These are phyloP conservation scores for Mycalesis mineus DNA, from an alignment of 2,888 invertebrate species.

Conservation along the genomic window DNA sequence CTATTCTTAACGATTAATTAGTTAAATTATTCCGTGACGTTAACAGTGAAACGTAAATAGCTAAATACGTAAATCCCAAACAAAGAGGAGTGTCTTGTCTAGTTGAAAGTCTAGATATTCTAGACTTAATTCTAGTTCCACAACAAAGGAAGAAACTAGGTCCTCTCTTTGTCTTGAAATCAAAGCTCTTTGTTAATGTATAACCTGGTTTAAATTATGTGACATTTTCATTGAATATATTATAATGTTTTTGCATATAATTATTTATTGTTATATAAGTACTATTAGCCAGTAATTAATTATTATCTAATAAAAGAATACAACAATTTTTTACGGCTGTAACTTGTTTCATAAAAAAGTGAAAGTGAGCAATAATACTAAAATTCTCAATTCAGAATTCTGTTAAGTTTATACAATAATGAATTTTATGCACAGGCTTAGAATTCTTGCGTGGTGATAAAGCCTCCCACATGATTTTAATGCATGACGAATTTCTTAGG, in stretches of 20 bases:
- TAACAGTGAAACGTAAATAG: background rate
- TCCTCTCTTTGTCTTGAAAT: constrained; percentile 8
- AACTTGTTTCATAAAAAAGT: background rate
- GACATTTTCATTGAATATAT: constrained; percentile 3
- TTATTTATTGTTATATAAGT: no score
- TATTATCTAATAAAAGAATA: no score
- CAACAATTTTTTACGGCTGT: no score
- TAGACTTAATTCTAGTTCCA: constrained; percentile 5
- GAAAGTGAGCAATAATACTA: background rate
- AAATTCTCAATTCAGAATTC: background rate
- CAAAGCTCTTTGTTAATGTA: background rate
- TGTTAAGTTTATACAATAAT: no score
- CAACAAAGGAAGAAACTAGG: constrained; percentile 12
- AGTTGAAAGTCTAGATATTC: constrained; percentile 1
- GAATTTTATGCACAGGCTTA: no score
- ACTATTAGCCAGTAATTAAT: no score
- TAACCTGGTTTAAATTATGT: background rate
- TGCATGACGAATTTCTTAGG: no score
- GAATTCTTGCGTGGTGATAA: no score
- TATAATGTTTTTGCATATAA: background rate
- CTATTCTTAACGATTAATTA: no score
- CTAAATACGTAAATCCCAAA: background rate
- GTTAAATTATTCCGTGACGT: no score
- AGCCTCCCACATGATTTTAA: no score
- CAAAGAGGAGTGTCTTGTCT: background rate